Conservation (phyloP, 2,797 vertebrate species). For the Anas capensis region DNA sequence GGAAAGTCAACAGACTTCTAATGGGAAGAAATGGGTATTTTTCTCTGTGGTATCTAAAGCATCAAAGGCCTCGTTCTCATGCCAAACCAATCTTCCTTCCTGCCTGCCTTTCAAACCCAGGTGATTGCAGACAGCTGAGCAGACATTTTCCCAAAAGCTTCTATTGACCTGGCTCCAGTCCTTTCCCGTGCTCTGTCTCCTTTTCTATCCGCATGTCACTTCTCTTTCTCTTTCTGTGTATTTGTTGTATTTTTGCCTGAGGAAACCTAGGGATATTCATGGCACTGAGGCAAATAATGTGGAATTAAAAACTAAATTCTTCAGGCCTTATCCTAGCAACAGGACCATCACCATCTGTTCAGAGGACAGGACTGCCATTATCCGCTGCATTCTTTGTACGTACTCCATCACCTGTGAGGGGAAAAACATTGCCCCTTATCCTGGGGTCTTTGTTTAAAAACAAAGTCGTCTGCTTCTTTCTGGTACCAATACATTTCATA, state of each 20-base stretch:
- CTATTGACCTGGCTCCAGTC: conserved; percentile 81
- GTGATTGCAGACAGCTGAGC: conserved; percentile 89
- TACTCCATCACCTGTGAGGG: conserved; percentile 90
- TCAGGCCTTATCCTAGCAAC: conserved; percentile 91
- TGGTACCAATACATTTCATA: conserved; percentile 71
- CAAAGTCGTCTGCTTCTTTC: conserved; percentile 73
- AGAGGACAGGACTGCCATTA: conserved; percentile 85
- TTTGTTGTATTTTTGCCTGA: conserved; percentile 79
- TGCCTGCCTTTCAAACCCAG: conserved; percentile 85
- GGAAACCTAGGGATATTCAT: conserved; percentile 86
- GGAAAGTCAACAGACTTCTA: conserved; percentile 88
- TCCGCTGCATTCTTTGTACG: conserved; percentile 79
- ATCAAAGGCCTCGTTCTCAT: conserved; percentile 83
- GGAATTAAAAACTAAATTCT: conserved; percentile 91
- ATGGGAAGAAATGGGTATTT: conserved; percentile 84
- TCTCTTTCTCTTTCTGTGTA: conserved; percentile 76
- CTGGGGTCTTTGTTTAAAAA: conserved; percentile 80
- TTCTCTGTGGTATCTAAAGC: conserved; percentile 82
- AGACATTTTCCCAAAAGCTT: conserved; percentile 85
- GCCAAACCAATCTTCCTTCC: conserved; percentile 88
- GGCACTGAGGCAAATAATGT: conserved; percentile 90
- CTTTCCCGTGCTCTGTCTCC: conserved; percentile 73
- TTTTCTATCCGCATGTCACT: conserved; percentile 71
- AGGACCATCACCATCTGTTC: conserved; percentile 92
- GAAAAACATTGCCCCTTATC: conserved; percentile 78